A percentile compares a stretch with the other conserved stretches of the same genome.
phyloP scores from a whole-genome alignment of 2,797 vertebrate genomes.

The Pteronotus mesoamericanus region DNA sequence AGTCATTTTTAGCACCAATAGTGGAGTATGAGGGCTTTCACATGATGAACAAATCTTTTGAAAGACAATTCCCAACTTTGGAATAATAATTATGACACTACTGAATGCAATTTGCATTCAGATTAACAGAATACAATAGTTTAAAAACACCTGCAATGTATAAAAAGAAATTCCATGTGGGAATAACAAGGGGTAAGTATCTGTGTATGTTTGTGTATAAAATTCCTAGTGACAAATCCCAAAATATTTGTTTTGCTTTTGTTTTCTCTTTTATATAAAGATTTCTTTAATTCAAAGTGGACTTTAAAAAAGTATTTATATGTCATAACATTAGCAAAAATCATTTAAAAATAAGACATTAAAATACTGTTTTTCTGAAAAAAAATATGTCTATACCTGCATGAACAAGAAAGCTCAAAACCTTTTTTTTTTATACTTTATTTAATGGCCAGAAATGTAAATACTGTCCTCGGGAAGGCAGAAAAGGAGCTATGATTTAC shows the following conservation, averaged over 20 bases:
- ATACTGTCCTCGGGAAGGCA: neutral
- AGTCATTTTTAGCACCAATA: neutral
- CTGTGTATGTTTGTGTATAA: neutral
- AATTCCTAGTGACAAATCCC: neutral
- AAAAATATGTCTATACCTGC: neutral
- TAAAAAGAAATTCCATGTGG: neutral
- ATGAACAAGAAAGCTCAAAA: neutral
- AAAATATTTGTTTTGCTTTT: neutral
- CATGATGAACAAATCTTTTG: neutral
- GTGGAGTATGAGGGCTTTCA: neutral
- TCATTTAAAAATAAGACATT: neutral
- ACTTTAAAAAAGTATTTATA: neutral
- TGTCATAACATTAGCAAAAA: neutral
- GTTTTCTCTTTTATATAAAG: neutral
- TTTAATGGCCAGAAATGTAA: neutral
- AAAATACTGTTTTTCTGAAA: neutral
- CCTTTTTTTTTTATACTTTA: neutral
- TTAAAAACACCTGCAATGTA: neutral
- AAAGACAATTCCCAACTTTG: neutral
- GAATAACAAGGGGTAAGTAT: neutral
- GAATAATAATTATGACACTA: neutral
- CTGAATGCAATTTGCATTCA: neutral
- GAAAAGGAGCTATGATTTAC: neutral
- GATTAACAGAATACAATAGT: neutral
- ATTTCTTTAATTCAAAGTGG: neutral